Base-by-base conservation (phyloP, 2,888 invertebrate genomes). In the Steinernema carpocapsae region DNA sequence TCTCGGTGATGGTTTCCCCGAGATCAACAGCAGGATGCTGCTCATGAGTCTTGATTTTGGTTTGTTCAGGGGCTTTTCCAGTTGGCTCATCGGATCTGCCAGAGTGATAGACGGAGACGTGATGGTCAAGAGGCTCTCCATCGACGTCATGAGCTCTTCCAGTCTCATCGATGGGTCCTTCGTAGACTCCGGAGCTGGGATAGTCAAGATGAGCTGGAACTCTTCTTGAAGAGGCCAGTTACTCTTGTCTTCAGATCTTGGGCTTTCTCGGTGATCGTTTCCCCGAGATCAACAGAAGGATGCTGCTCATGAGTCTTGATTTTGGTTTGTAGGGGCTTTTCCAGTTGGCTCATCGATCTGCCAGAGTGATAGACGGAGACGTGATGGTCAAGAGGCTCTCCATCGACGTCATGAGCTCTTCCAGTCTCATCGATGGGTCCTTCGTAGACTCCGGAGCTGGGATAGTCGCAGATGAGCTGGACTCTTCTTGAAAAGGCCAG, bases 181-280 rank as follows among this genome's bases (percentile, higher is more conserved):
- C 75, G 72, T 76, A 81, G 56, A 43, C 24, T n/a, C 79, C 80
- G 70, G 78, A 76, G 22, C 59, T 72, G 42, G 80, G 80, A 64
- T 79, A 80, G 73, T 81, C 79, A 26, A 56, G 64, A 26, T 80
- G 80, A 43, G 80, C 74, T n/a, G 7, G 75, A 56, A 3, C 72
- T 70, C 71, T 74, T 74, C 70, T 79, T 79, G 77, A 80, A 81
- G 37, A 81, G 71, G 43, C 80, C 79, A 45, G 77, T 74, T 48
- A 81, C 72, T 70, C 75, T 80, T n/a, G n/a, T n/a, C 76, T 72
- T 1, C 74, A 71, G 51, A 78, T 43, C 29, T n/a, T 70, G 64
- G 59, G n/a, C 42, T 48, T 73, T 19, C 19, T 51, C 17, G 32
- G 14, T 10, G 1, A 19, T 37, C 72, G 22, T 26, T 22, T n/a